A percentile compares a stretch with the other conserved stretches of the same genome.
phyloP scores from a whole-genome alignment of 2,888 invertebrate genomes.

The Phymatocera aterrima region DNA sequence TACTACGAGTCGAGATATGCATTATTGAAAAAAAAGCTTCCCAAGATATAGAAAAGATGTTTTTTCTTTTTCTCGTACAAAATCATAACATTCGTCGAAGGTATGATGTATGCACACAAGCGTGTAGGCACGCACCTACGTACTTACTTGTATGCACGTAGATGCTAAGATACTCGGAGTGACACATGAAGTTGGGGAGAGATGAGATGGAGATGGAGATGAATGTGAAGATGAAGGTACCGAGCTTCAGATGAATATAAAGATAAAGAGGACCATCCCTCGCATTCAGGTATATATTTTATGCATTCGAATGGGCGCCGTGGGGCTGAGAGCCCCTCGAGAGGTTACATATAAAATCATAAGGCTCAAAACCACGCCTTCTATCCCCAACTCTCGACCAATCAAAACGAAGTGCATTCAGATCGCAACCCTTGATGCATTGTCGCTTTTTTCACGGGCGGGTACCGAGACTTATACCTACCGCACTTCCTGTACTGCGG shows the following conservation, averaged over 20 bases:
- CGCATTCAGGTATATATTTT: slow-evolving; percentile 57
- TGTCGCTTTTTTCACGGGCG: slow-evolving; percentile 59
- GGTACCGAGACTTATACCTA: slow-evolving; percentile 29
- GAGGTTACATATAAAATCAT: slow-evolving; percentile 72
- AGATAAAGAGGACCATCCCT: slow-evolving; percentile 39
- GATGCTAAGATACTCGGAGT: background rate
- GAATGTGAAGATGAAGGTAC: slow-evolving; percentile 30
- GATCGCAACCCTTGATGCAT: slow-evolving; percentile 72
- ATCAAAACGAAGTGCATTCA: slow-evolving; percentile 70
- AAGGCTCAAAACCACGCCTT: slow-evolving; percentile 72
- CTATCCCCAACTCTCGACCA: slow-evolving; percentile 68
- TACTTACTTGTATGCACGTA: background rate
- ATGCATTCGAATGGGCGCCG: slow-evolving; percentile 61
- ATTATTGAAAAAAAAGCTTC: too few relatives aligned
- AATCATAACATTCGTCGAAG: background rate
- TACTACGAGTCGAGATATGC: too few relatives aligned
- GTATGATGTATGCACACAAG: background rate
- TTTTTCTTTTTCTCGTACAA: slow-evolving; percentile 9
- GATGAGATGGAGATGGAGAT: slow-evolving; percentile 2
- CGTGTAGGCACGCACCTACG: background rate
- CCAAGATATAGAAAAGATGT: too few relatives aligned
- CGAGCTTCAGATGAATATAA: slow-evolving; percentile 32
- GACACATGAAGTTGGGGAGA: slow-evolving; percentile 3
- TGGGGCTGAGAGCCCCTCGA: slow-evolving; percentile 62
- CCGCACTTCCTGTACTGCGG: background rate